Conservation (phyloP, 2,113 vertebrate species). For the Labrus mixtus region DNA sequence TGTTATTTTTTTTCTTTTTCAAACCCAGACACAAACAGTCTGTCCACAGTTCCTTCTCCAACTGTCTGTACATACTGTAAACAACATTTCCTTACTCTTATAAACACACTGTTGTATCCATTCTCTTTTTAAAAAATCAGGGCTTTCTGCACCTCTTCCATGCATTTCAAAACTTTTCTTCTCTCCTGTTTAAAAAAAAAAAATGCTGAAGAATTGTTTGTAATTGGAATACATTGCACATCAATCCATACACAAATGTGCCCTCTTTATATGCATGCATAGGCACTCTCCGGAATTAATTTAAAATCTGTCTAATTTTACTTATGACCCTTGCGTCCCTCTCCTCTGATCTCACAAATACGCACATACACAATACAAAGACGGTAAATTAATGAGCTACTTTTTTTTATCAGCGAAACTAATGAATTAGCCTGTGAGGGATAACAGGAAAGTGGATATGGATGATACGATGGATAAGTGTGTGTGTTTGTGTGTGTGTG, state of each 20-base stretch:
- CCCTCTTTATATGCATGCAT: constrained; percentile 16
- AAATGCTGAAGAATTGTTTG: too few relatives aligned
- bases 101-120: neutral
- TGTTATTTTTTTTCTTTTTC: neutral
- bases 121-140: neutral
- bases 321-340: constrained; percentile 36
- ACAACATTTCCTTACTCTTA: neutral
- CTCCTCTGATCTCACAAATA: constrained; percentile 15
- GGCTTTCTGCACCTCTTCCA: neutral
- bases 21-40: neutral
- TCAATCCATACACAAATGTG: constrained; percentile 19
- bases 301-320: constrained; percentile 53
- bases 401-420: constrained; percentile 71
- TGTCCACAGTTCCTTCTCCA: neutral
- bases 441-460: constrained; percentile 63
- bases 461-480: constrained; percentile 48
- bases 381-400: constrained; percentile 64
- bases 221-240: neutral
- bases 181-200: too few relatives aligned
- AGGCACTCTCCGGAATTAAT: constrained; percentile 36
- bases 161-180: neutral
- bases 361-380: constrained; percentile 37
- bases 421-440: constrained; percentile 69
- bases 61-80: neutral
- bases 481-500: constrained; percentile 3